Evolutionary conservation across 1,140 invertebrate species (phyloP), one percentile per base, ranked within the genome.

Genomic region (Temnothorax curvispinosus): DNA sequence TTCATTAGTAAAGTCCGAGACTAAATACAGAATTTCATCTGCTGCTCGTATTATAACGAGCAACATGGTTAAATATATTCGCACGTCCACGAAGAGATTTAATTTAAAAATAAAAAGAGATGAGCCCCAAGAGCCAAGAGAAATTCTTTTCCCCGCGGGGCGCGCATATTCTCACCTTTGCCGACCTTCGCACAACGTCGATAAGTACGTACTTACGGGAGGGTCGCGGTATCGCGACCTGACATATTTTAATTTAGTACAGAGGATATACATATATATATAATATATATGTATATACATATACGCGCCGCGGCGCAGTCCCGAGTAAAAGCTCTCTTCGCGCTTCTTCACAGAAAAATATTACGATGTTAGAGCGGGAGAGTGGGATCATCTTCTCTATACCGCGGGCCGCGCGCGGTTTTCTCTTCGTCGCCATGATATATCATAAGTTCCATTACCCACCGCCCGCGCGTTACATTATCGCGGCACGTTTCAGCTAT

Each of bases 371-470:
- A 77, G 76, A 65, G 44, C 58, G 76, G 75, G 69, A 64, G 81
- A 60, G 78, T 54, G 41, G 78, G 89, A 87, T 90, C 47, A 84
- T 85, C 54, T 78, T 41, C 71, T 75, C 74, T 80, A 81, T 87
- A 78, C 85, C 38, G 65, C 58, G 75, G 41, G n/a, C 56, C 21
- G 56, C 56, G 27, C 62, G 35, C 27, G 52, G 50, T 44, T 67
- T 67, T 72, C 78, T 72, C 67, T 82, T 82, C 41, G 87, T 84
- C 87, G 41, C 76, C 71, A 91, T 92, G 92, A 92, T 92, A 92
- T 92, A 92, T 92, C 91, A 91, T 92, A 92, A 92, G 92, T 92
- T 91, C 91, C 90, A 92, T 92, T 92, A 92, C 78, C 89, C 77
- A 67, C 62, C 56, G 38, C 89, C 89, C 86, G 85, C 85, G 87